phyloP scores from a whole-genome alignment of 2,797 vertebrate genomes.

The Carapus acus region DNA sequence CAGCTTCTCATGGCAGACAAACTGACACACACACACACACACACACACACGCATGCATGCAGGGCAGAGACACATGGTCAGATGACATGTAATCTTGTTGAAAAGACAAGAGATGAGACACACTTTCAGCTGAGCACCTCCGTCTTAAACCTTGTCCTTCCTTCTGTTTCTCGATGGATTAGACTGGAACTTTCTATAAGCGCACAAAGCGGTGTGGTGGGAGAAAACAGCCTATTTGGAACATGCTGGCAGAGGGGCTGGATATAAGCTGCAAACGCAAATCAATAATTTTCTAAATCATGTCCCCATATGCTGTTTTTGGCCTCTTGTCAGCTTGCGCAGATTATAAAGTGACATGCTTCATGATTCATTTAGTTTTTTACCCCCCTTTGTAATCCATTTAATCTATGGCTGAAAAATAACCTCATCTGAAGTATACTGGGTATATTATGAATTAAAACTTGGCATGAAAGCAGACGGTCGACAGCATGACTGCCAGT shows the following conservation, averaged over 20 bases:
- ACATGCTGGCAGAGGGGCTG: conserved; percentile 10
- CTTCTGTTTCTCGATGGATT: conserved; percentile 30
- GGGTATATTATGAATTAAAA: not conserved
- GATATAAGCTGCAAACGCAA: conserved; percentile 46
- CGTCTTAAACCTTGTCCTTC: not conserved
- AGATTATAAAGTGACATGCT: conserved; percentile 1
- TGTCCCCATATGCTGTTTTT: conserved; percentile 15
- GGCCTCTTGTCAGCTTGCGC: not conserved
- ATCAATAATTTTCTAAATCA: conserved; percentile 51
- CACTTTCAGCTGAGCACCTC: not conserved
- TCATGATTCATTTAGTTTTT: not conserved
- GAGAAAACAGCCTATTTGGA: conserved; percentile 26
- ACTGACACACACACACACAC: conserved; percentile 35
- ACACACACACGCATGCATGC: conserved; percentile 14
- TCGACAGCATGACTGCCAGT: not conserved
- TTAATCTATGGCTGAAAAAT: not conserved
- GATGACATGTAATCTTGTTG: conserved; percentile 48
- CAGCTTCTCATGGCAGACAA: conserved; percentile 51
- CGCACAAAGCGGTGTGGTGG: conserved; percentile 18
- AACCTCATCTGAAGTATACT: not conserved
- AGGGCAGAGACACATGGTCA: conserved; percentile 33
- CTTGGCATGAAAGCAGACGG: not conserved
- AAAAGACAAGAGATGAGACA: conserved; percentile 13
- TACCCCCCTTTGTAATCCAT: not conserved
- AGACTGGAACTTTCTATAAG: conserved; percentile 52